These are phyloP conservation scores for Caenorhabditis latens DNA, from an alignment of 1,140 invertebrate genomes.

Conservation along the genomic window DNA sequence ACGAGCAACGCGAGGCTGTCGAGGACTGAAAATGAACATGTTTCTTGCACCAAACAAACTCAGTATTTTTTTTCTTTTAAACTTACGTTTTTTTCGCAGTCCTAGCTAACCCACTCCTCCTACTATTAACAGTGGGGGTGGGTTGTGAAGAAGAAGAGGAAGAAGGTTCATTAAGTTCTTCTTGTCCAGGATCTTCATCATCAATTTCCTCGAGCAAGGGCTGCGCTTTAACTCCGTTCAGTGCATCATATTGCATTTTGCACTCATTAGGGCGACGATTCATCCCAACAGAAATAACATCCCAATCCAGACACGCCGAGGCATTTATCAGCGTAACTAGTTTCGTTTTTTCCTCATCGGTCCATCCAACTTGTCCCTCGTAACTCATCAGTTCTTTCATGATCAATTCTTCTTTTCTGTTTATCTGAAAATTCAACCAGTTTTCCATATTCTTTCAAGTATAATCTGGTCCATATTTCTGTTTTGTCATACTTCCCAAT, in stretches of 20 bases:
- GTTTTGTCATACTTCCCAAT: not conserved
- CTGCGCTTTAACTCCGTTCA: slow-evolving; percentile 25
- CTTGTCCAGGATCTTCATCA: not conserved
- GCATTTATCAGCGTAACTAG: slow-evolving; percentile 3
- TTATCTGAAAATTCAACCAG: not conserved
- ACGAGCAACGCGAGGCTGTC: slow-evolving; percentile 1
- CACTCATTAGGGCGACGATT: slow-evolving; percentile 37
- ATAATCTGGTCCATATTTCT: too few species aligned
- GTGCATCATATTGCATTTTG: slow-evolving; percentile 42
- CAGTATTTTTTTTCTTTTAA: not conserved
- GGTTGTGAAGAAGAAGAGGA: not conserved
- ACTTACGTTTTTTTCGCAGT: slow-evolving; percentile 25
- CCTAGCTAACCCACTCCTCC: slow-evolving; percentile 25
- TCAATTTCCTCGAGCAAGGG: slow-evolving; percentile 18
- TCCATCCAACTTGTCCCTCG: slow-evolving; percentile 44
- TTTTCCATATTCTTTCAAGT: too few species aligned
- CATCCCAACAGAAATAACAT: not conserved
- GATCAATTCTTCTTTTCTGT: not conserved
- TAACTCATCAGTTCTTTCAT: slow-evolving; percentile 12
- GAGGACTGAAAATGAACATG: not conserved
- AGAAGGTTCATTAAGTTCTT: not conserved
- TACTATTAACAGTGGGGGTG: not conserved
- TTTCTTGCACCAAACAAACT: not conserved
- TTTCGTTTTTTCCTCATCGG: slow-evolving; percentile 31
- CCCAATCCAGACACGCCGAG: slow-evolving; percentile 32